A percentile compares a stretch with the other conserved stretches of the same genome.
Conservation (phyloP, 2,888 invertebrate genomes). For the Hymenopus coronatus region DNA sequence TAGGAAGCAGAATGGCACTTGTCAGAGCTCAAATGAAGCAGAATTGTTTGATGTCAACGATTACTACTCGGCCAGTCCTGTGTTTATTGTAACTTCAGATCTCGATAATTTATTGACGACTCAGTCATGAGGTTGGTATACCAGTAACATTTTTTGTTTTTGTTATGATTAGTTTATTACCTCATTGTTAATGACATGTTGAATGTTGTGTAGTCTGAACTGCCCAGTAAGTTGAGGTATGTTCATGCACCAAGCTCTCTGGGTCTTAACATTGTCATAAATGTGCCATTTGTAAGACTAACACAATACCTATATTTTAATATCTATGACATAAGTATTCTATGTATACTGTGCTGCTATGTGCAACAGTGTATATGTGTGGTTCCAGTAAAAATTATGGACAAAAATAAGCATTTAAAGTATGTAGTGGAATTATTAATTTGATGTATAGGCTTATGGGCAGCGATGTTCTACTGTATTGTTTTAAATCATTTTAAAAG, state of each 20-base stretch:
- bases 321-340: neutral
- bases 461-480: neutral
- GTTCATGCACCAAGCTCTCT: neutral
- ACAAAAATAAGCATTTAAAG: neutral
- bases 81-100: constrained; percentile 41
- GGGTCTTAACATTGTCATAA: neutral
- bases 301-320: neutral
- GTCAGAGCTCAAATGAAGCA: constrained; percentile 35
- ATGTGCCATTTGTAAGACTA: neutral
- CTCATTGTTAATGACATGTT: neutral
- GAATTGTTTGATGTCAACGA: constrained; percentile 41
- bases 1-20: neutral
- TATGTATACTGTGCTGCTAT: neutral
- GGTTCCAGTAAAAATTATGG: neutral
- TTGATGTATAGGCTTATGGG: neutral
- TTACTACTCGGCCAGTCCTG: constrained; percentile 38
- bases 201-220: neutral
- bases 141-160: neutral
- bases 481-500: neutral
- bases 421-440: neutral
- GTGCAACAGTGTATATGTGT: neutral
- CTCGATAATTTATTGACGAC: constrained; percentile 38
- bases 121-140: constrained; percentile 21
- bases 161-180: neutral
- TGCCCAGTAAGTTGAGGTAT: neutral